Evolutionary conservation across 2,113 vertebrate species (phyloP).

Genomic region (Marcusenius ussheri): DNA sequence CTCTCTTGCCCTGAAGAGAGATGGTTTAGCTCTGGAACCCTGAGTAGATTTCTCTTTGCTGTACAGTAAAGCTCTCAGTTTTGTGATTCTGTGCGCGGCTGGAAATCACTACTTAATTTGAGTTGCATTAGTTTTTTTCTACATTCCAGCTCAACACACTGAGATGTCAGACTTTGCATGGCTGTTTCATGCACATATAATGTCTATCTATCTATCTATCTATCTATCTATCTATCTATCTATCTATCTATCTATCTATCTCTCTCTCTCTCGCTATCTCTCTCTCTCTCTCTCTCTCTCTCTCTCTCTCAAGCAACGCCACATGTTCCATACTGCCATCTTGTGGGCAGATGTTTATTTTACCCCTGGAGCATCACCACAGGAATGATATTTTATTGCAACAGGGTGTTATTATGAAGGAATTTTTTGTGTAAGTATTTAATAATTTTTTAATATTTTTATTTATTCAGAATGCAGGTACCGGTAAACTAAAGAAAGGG

Average conservation of each 20-base stretch:
- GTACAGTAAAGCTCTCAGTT: neutral
- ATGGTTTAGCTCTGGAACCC: neutral
- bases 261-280: neutral
- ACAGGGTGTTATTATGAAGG: neutral
- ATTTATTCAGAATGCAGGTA: neutral
- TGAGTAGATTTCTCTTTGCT: neutral
- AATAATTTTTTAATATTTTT: neutral
- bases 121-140: neutral
- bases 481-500: neutral
- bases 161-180: neutral
- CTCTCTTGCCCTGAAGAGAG: neutral
- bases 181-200: neutral
- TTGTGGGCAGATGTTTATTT: neutral
- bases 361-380: neutral
- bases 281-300: neutral
- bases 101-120: neutral
- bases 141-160: too few species aligned
- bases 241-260: neutral
- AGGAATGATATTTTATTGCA: neutral
- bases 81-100: neutral
- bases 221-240: neutral
- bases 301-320: neutral
- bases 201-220: neutral
- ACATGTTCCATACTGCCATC: constrained; percentile 2
- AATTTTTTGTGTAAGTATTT: neutral